Base-by-base conservation (phyloP, 2,888 invertebrate species). In the Cotesia congregata region DNA sequence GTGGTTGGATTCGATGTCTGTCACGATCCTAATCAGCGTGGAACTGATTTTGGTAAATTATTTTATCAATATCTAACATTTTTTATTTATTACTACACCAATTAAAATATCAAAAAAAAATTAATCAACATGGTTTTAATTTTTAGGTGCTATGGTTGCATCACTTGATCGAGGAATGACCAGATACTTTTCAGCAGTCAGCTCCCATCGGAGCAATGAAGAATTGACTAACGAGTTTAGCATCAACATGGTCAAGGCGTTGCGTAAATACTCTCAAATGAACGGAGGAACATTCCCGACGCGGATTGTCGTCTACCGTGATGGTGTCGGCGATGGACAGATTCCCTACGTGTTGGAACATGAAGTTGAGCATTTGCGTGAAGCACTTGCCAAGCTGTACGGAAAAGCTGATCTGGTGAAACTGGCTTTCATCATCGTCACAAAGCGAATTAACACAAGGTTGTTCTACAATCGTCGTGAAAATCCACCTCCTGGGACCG, bases 291-390 rank as follows among this genome's bases (percentile, higher is more conserved):
- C 82, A 0, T 81, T 90, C 0, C 98, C 98, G 0, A 90, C 91
- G 0, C 92, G 93, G 0, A 95, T 98, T 69, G 86, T 98, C 0
- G 92, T 98, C 39, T 98, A 94, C 89, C 92, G 98, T n/a, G 98
- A 98, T 88, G 98, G 98, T 20, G 98, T 98, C 0, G 97, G 98
- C 1, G 98, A 98, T 83, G 98, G 98, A 0, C 97, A 98, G 86
- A 91, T 98, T 1, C 92, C 93, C 0, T 94, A 94, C 77, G 97
- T 98, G 0, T 90, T 92, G 7, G 92, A 93, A 1, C 93, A 94
- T 64, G 98, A 98, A 89, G 93, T 97, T 0, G 87, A 82, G 0
- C 88, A 90, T 6, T 90, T 95, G 0, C 93, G 92, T 76, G 88
- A 90, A 0, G 91, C 91, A 7, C 86, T 96, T 0, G 84, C 88